A percentile compares a stretch with the other conserved stretches of the same genome.
Conservation (phyloP, 1,140 invertebrate species). For the Penaeus indicus region DNA sequence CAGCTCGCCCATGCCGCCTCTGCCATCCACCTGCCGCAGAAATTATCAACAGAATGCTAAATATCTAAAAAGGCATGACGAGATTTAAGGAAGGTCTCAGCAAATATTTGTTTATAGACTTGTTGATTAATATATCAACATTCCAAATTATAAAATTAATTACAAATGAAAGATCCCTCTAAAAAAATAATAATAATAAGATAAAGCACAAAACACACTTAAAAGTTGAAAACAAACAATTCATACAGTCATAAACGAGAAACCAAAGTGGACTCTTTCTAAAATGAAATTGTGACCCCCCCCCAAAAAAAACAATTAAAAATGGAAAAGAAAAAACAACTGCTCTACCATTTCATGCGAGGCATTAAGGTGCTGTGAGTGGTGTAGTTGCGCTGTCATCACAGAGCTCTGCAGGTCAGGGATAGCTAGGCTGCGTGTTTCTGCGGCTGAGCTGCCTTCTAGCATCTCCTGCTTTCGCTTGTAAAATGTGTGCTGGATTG, state of each 20-base stretch:
- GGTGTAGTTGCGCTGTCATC: conserved; percentile 57
- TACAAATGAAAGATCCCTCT: too few species aligned
- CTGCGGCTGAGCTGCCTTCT: conserved; percentile 46
- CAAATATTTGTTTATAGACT: background rate
- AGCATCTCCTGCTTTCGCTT: conserved; percentile 76
- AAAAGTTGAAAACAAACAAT: too few species aligned
- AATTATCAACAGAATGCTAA: background rate
- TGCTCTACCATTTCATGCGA: conserved; percentile 58
- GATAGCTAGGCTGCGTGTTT: conserved; percentile 58
- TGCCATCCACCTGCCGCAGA: conserved; percentile 32
- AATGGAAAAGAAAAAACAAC: background rate
- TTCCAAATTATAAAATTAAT: too few species aligned
- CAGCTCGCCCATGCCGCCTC: conserved; percentile 50
- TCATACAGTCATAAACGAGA: too few species aligned
- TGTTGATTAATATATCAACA: too few species aligned
- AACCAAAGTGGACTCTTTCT: too few species aligned
- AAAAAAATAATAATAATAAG: too few species aligned
- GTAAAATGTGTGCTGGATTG: conserved; percentile 83
- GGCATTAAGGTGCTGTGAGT: conserved; percentile 49
- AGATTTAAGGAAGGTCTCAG: too few species aligned
- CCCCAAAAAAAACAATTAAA: background rate
- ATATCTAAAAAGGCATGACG: background rate
- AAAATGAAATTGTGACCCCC: too few species aligned
- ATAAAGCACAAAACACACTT: too few species aligned
- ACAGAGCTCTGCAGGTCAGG: conserved; percentile 66